Conservation (phyloP, 2,888 invertebrate genomes). For the Litoditis marina region DNA sequence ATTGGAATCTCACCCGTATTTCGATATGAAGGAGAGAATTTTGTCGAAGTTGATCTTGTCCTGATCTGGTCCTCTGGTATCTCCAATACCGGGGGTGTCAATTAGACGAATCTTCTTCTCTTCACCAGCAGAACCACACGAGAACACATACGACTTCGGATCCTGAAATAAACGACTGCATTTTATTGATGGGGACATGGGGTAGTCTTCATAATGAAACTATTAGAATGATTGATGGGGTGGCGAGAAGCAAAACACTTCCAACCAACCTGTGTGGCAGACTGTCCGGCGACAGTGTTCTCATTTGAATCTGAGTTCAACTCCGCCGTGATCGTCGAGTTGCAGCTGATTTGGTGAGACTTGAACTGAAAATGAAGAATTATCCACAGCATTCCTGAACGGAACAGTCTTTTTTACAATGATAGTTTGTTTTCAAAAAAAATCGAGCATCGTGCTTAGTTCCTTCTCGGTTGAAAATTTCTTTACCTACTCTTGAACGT, state of each 20-base stretch:
- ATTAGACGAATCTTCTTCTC: slow-evolving; percentile 8
- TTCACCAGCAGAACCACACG: background rate
- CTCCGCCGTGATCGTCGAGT: slow-evolving; percentile 3
- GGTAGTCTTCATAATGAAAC: too few species aligned
- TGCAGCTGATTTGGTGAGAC: background rate
- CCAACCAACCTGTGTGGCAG: too few species aligned
- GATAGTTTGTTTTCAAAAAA: too few species aligned
- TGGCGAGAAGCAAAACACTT: too few species aligned
- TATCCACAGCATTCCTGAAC: too few species aligned
- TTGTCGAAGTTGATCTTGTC: slow-evolving; percentile 8
- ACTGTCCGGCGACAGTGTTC: too few species aligned
- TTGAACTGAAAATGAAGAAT: slow-evolving; percentile 4
- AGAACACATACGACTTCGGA: slow-evolving; percentile 5
- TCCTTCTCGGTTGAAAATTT: background rate
- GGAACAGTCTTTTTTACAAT: too few species aligned
- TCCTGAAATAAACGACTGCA: too few species aligned
- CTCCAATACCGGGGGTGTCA: slow-evolving; percentile 13
- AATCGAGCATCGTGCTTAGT: too few species aligned
- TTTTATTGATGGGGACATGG: too few species aligned
- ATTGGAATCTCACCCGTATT: slow-evolving; percentile 5
- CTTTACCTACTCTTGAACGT: background rate
- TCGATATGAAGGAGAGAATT: slow-evolving; percentile 11
- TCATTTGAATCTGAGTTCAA: too few species aligned
- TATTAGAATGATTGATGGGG: too few species aligned
- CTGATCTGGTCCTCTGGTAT: background rate